A percentile compares a stretch with the other conserved stretches of the same genome.
These are phyloP conservation scores for Cichlasoma orientale DNA, from an alignment of 2,797 vertebrate genomes.

Conservation along the genomic window DNA sequence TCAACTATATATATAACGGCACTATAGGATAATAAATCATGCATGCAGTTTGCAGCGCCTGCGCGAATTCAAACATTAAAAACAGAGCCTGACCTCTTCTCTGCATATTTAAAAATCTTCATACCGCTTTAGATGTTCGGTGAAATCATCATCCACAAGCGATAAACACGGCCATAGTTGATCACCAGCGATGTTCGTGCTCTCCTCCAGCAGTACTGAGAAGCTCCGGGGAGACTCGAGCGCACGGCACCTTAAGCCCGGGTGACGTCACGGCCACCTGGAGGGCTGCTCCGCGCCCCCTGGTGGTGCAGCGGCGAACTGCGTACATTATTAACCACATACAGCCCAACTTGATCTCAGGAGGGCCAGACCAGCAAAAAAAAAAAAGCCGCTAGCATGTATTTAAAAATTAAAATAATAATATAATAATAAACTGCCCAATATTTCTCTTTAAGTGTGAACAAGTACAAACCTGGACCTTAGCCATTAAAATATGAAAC, in stretches of 20 bases:
- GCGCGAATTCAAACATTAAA: background rate
- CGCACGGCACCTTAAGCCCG: constrained; percentile 35
- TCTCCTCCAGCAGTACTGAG: constrained; percentile 34
- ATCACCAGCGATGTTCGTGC: background rate
- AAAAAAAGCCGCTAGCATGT: background rate
- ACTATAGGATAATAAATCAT: background rate
- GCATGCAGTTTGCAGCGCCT: background rate
- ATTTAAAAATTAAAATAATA: rapidly evolving
- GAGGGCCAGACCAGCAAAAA: background rate
- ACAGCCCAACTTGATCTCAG: too few relatives aligned
- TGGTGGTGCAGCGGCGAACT: constrained; percentile 22
- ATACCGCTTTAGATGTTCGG: constrained; percentile 47
- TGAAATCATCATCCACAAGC: constrained; percentile 34
- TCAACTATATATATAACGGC: background rate
- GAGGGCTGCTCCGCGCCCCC: constrained; percentile 40
- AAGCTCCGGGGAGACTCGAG: constrained; percentile 27
- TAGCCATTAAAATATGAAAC: too few relatives aligned
- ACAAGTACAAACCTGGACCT: too few relatives aligned
- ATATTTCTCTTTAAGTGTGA: too few relatives aligned
- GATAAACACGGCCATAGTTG: constrained; percentile 46
- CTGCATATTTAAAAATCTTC: background rate
- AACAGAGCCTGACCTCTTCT: background rate
- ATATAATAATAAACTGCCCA: too few relatives aligned
- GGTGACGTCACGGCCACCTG: constrained; percentile 75
- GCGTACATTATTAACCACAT: background rate